phyloP scores from a whole-genome alignment of 2,113 vertebrate genomes.

The Lutjanus erythropterus region DNA sequence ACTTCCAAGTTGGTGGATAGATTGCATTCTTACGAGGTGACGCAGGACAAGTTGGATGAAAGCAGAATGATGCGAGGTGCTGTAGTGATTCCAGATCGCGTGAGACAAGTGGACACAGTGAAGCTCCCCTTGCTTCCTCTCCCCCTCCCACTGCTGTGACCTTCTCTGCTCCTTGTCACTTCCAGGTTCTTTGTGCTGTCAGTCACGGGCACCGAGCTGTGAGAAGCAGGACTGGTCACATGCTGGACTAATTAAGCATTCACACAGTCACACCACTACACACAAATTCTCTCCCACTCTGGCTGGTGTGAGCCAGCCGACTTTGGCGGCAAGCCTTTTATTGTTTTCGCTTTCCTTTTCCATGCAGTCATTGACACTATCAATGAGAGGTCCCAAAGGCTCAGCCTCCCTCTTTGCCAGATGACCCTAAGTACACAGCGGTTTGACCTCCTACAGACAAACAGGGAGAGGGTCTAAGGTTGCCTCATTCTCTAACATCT shows the following conservation, averaged over 20 bases:
- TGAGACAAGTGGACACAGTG: constrained; percentile 72
- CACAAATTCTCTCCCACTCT: constrained; percentile 35
- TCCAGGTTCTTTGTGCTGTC: constrained; percentile 61
- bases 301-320: constrained; percentile 57
- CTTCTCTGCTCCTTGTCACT: constrained; percentile 63
- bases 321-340: constrained; percentile 64
- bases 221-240: constrained; percentile 57
- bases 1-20: constrained; percentile 65
- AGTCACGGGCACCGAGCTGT: constrained; percentile 53
- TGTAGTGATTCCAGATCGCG: constrained; percentile 67
- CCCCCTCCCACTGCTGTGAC: constrained; percentile 50
- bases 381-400: constrained; percentile 63
- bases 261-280: constrained; percentile 53
- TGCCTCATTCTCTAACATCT: constrained; percentile 17
- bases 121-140: constrained; percentile 42
- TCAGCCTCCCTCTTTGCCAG: constrained; percentile 53
- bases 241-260: constrained; percentile 76
- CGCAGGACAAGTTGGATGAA: constrained; percentile 53
- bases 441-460: constrained; percentile 49
- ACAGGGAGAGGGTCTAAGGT: constrained; percentile 24
- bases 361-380: constrained; percentile 76
- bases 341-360: constrained; percentile 77
- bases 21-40: constrained; percentile 73
- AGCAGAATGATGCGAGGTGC: constrained; percentile 48
- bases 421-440: constrained; percentile 59